Evolutionary conservation across 2,113 vertebrate species (phyloP).

Genomic region (Vulpes lagopus): DNA sequence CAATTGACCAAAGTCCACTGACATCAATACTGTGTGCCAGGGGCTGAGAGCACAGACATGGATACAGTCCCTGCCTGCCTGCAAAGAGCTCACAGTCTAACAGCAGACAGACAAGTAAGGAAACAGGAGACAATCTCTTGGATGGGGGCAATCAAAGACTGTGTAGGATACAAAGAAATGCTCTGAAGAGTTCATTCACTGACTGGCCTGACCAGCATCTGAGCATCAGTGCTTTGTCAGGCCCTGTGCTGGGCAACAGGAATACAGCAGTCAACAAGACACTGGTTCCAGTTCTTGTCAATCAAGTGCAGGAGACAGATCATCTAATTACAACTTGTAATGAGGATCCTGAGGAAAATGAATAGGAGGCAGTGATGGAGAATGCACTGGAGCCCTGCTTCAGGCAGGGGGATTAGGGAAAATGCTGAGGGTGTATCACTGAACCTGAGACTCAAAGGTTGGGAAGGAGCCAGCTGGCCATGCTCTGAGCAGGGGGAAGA

Average conservation of each 20-base stretch:
- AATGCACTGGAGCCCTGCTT: neutral
- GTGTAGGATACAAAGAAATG: neutral
- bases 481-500: neutral
- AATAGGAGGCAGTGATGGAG: neutral
- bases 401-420: neutral
- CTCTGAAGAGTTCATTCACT: neutral
- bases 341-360: neutral
- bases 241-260: neutral
- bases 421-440: neutral
- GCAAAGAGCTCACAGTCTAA: neutral
- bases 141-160: neutral
- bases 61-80: neutral
- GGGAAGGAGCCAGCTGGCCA: neutral
- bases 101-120: neutral
- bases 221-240: neutral
- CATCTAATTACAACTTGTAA: neutral
- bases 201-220: rapidly evolving
- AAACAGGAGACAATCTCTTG: neutral
- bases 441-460: neutral
- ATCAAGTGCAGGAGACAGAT: neutral
- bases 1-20: neutral
- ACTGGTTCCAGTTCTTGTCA: neutral
- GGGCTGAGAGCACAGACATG: neutral
- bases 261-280: neutral
- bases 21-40: neutral